These are phyloP conservation scores for Cinclus mexicanus DNA, from an alignment of 2,113 vertebrate species.

Conservation along the genomic window DNA sequence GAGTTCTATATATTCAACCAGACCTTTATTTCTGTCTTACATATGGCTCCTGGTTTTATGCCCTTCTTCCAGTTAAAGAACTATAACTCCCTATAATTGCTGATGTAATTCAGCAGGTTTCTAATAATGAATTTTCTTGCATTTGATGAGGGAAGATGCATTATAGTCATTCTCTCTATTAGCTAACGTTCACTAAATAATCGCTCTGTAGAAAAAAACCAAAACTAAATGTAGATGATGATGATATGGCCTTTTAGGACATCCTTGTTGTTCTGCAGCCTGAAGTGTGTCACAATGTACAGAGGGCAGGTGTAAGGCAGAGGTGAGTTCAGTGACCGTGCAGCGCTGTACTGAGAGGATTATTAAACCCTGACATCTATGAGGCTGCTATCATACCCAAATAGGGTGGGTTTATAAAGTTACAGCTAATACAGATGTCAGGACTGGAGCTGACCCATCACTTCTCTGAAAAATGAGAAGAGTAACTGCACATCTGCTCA, in stretches of 20 bases:
- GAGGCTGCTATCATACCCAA: not conserved
- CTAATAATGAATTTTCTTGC: not conserved
- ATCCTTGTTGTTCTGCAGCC: not conserved
- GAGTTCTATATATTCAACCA: not conserved
- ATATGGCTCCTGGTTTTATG: not conserved
- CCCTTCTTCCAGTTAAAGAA: not conserved
- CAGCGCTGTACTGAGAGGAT: not conserved
- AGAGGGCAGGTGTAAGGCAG: not conserved
- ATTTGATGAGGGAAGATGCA: not conserved
- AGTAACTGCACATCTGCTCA: not conserved
- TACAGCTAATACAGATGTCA: not conserved
- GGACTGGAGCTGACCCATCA: not conserved
- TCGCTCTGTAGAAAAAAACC: not conserved
- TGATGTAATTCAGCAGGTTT: not conserved
- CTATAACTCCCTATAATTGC: not conserved
- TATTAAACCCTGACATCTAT: not conserved
- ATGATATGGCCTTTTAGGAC: not conserved
- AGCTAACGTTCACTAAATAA: not conserved
- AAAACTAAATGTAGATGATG: accelerated
- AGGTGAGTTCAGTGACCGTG: not conserved
- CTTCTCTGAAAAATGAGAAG: not conserved
- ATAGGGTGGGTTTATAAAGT: not conserved
- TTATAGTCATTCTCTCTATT: not conserved
- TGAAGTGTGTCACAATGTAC: not conserved
- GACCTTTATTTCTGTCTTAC: not conserved